Evolutionary conservation across 2,113 vertebrate species (phyloP).

Genomic region (Argyrosomus japonicus): DNA sequence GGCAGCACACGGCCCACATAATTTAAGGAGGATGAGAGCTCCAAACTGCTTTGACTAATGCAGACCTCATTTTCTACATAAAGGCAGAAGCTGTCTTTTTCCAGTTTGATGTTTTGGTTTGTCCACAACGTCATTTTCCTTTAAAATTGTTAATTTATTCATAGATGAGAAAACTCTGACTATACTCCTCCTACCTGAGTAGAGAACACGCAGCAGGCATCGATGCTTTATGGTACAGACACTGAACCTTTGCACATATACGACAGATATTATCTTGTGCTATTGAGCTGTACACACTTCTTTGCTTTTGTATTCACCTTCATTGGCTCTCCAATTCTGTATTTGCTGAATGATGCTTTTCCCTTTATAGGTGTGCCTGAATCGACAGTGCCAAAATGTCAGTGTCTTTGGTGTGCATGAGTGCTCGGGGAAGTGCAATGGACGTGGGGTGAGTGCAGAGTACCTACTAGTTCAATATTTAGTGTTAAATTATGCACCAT

Average conservation of each 20-base stretch:
- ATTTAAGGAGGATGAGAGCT: conserved; percentile 37
- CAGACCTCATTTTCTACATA: conserved; percentile 26
- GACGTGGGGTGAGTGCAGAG: conserved; percentile 90
- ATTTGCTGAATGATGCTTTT: conserved; percentile 26
- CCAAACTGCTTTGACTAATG: conserved; percentile 22
- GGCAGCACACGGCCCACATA: conserved; percentile 18
- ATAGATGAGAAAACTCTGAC: not conserved
- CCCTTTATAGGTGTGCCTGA: conserved; percentile 90
- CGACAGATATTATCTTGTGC: not conserved
- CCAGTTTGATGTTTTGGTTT: conserved; percentile 22
- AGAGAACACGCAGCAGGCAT: not conserved
- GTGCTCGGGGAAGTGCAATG: conserved; percentile 91
- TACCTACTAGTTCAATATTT: conserved; percentile 24
- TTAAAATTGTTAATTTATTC: not conserved
- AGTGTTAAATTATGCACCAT: conserved; percentile 48
- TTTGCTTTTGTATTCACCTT: conserved; percentile 2
- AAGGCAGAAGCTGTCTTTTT: conserved; percentile 39
- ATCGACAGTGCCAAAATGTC: conserved; percentile 93
- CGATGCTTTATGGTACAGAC: not conserved
- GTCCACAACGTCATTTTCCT: not conserved
- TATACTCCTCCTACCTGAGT: not conserved
- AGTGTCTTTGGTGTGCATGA: conserved; percentile 92
- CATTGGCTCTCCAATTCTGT: not conserved
- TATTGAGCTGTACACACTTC: not conserved
- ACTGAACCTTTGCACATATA: not conserved